Conservation (phyloP, 2,888 invertebrate genomes). For the Plebejus anna region DNA sequence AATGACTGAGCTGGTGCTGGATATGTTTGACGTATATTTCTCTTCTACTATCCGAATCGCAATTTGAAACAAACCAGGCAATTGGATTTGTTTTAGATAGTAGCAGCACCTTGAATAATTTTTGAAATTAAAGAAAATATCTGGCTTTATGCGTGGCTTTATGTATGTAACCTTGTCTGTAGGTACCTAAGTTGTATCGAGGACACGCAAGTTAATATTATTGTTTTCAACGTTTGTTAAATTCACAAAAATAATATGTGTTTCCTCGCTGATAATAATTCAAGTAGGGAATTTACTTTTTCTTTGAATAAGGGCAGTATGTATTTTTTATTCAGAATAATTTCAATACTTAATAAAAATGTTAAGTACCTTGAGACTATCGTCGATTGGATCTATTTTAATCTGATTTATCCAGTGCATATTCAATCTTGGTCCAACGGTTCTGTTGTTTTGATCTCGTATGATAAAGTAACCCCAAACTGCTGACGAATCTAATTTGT, state of each 20-base stretch:
- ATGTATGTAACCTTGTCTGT: not conserved
- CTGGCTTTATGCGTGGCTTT: not conserved
- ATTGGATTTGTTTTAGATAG: constrained; percentile 42
- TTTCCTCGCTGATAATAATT: not conserved
- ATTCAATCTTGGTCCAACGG: constrained; percentile 49
- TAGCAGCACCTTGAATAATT: constrained; percentile 19
- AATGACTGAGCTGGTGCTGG: constrained; percentile 45
- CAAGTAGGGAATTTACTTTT: not conserved
- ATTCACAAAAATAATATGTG: not conserved
- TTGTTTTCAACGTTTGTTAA: not conserved
- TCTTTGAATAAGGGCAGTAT: not conserved
- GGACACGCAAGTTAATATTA: not conserved
- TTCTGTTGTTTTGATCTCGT: constrained; percentile 45
- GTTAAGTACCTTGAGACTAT: constrained; percentile 41
- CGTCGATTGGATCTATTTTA: constrained; percentile 47
- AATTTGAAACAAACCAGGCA: constrained; percentile 62
- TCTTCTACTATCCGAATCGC: constrained; percentile 51
- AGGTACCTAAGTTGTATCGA: not conserved
- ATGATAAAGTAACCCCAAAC: constrained; percentile 57
- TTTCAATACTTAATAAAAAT: not conserved
- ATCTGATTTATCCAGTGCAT: constrained; percentile 50
- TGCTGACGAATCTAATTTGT: constrained; percentile 57
- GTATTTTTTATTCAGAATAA: not conserved
- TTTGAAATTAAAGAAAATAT: not conserved
- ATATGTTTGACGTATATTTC: constrained; percentile 48